Percentiles rank a stretch among this genome's conserved stretches.
phyloP scores from a whole-genome alignment of 2,888 invertebrate species.

The Entomobrya proxima region DNA sequence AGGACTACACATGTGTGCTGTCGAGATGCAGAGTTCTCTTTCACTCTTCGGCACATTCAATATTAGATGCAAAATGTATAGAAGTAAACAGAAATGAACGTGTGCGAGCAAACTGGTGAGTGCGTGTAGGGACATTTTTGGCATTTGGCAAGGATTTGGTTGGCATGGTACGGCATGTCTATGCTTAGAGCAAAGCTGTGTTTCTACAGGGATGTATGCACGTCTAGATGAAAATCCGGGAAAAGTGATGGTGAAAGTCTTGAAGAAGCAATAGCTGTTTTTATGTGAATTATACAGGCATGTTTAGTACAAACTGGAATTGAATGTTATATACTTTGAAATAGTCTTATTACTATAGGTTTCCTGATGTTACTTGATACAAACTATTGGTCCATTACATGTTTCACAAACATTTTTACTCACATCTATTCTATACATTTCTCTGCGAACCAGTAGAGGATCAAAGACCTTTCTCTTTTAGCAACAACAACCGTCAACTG shows the following conservation, averaged over 20 bases:
- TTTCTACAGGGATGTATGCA: background rate
- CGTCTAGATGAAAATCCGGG: background rate
- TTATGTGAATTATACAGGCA: background rate
- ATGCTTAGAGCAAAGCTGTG: background rate
- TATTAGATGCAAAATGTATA: conserved; percentile 27
- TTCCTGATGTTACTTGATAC: background rate
- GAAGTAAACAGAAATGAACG: conserved; percentile 11
- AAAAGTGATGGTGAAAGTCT: conserved; percentile 42
- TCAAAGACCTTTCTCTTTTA: conserved; percentile 65
- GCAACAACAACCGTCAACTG: background rate
- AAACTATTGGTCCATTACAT: conserved; percentile 28
- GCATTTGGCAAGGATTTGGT: conserved; percentile 44
- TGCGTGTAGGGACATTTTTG: conserved; percentile 39
- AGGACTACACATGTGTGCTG: background rate
- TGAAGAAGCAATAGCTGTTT: background rate
- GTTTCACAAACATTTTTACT: conserved; percentile 33
- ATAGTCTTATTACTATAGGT: background rate
- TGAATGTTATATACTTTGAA: background rate
- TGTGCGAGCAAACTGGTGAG: background rate
- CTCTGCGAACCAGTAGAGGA: conserved; percentile 12
- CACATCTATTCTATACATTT: conserved; percentile 4
- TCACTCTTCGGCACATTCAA: background rate
- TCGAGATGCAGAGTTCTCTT: background rate
- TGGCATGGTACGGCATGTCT: background rate
- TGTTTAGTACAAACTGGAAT: background rate